Percentiles rank a stretch among this genome's conserved stretches.
Evolutionary conservation across 2,888 invertebrate species (phyloP).

Genomic region (Sinelater perroti): DNA sequence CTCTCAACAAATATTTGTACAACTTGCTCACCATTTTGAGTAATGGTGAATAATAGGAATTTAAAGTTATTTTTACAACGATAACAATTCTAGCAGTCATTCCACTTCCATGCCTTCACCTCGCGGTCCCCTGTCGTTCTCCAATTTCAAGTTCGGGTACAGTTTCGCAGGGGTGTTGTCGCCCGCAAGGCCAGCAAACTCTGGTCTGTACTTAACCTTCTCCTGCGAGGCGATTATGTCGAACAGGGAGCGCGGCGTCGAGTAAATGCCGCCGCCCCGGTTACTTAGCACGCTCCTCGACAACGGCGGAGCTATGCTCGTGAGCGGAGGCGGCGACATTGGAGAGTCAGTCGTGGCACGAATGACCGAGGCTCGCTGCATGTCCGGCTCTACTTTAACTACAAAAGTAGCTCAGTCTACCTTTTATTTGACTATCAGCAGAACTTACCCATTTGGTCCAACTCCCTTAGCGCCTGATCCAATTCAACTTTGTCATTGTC

Average conservation of each 20-base stretch:
- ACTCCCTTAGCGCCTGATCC: conserved; percentile 67
- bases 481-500: conserved; percentile 71
- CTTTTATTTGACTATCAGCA: too few relatives aligned
- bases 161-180: conserved; percentile 72
- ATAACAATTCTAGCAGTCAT: too few relatives aligned
- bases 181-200: conserved; percentile 68
- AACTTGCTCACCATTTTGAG: too few relatives aligned
- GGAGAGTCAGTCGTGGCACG: conserved; percentile 87
- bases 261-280: conserved; percentile 52
- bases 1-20: too few relatives aligned
- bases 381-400: conserved; percentile 33
- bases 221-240: conserved; percentile 73
- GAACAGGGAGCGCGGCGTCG: conserved; percentile 66
- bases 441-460: conserved; percentile 63
- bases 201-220: conserved; percentile 60
- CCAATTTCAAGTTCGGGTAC: conserved; percentile 74
- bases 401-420: too few relatives aligned
- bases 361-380: conserved; percentile 64
- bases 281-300: conserved; percentile 46
- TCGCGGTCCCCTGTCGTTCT: conserved; percentile 60
- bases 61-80: too few relatives aligned
- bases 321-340: conserved; percentile 77
- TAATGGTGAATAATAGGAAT: too few relatives aligned
- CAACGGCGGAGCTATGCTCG: conserved; percentile 52
- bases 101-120: conserved; percentile 57